These are phyloP conservation scores for Prionailurus bengalensis DNA, from an alignment of 2,113 vertebrate genomes.

Conservation along the genomic window DNA sequence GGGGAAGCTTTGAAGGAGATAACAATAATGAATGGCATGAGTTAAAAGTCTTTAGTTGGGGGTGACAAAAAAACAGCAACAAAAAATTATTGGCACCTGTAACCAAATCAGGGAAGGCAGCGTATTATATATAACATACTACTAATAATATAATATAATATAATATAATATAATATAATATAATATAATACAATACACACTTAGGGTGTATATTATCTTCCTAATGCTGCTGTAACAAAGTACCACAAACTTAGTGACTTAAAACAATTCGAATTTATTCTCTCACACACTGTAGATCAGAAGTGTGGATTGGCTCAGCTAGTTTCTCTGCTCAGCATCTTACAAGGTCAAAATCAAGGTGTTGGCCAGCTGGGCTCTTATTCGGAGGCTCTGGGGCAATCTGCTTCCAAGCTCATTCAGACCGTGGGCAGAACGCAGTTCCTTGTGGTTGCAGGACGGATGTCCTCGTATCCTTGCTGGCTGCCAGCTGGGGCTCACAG, in stretches of 20 bases:
- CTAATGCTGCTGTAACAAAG: rapidly evolving
- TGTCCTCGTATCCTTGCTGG: background rate
- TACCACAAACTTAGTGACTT: background rate
- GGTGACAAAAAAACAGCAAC: conserved; percentile 1
- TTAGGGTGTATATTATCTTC: rapidly evolving
- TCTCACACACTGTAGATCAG: background rate
- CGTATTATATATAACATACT: too few relatives aligned
- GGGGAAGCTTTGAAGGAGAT: background rate
- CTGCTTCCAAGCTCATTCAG: background rate
- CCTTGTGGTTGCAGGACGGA: too few relatives aligned
- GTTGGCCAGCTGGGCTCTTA: background rate
- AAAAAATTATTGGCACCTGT: background rate
- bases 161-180: too few relatives aligned
- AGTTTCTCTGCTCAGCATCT: background rate
- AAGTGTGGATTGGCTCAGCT: background rate
- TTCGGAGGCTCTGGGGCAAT: background rate
- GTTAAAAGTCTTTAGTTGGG: background rate
- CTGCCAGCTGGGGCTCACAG: background rate
- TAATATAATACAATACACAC: too few relatives aligned
- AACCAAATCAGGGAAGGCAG: background rate
- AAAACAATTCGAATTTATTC: background rate
- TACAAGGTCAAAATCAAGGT: background rate
- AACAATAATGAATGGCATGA: background rate
- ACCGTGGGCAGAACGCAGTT: background rate
- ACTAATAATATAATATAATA: too few relatives aligned